A percentile compares a stretch with the other conserved stretches of the same genome.
phyloP scores from a whole-genome alignment of 2,113 vertebrate species.

The Clarias batrachus region DNA sequence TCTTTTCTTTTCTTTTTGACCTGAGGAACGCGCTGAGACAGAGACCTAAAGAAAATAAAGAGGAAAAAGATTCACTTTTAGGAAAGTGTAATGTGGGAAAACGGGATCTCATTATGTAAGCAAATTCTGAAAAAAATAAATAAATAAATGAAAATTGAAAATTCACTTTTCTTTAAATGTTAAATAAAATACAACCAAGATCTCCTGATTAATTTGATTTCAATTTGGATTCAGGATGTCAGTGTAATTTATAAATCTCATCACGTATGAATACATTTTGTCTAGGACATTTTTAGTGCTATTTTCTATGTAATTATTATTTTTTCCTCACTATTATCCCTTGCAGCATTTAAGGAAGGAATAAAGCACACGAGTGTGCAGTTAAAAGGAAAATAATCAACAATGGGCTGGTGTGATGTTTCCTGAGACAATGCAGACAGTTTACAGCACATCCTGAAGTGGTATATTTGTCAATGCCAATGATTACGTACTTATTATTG shows the following conservation, averaged over 20 bases:
- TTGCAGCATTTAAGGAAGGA: not conserved
- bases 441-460: not conserved
- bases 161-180: not conserved
- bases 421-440: not conserved
- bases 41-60: not conserved
- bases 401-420: not conserved
- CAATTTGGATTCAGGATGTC: not conserved
- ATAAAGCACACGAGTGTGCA: not conserved
- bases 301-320: not conserved
- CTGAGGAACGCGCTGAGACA: not conserved
- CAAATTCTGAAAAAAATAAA: not conserved
- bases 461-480: not conserved
- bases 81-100: not conserved
- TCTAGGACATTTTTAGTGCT: not conserved
- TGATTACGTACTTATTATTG: not conserved
- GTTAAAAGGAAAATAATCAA: not conserved
- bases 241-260: not conserved
- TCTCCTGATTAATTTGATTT: not conserved
- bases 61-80: not conserved
- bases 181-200: too few relatives aligned
- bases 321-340: not conserved
- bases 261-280: not conserved
- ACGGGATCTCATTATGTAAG: not conserved
- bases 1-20: slow-evolving; percentile 31
- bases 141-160: too few relatives aligned